Evolutionary conservation across 2,113 vertebrate genomes (phyloP).

Genomic region (Embiotoca jacksoni): DNA sequence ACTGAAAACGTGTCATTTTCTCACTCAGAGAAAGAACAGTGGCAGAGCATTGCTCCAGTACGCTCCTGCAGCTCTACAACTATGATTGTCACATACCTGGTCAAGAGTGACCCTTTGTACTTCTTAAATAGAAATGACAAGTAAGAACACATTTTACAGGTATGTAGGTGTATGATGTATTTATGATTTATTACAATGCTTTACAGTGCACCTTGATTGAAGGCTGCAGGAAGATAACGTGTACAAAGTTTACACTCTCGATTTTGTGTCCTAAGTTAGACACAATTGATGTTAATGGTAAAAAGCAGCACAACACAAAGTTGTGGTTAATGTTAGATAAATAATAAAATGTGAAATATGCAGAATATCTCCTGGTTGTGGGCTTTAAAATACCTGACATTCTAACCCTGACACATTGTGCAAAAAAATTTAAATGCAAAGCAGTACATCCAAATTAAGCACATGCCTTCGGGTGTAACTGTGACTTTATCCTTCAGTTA

Average conservation of each 20-base stretch:
- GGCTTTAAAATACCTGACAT: slow-evolving; percentile 16
- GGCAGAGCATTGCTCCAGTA: no score
- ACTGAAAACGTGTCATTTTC: no score
- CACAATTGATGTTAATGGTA: background rate
- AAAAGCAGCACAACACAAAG: background rate
- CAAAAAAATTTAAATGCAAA: slow-evolving; percentile 20
- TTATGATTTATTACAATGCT: no score
- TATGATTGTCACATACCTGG: no score
- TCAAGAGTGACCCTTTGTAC: no score
- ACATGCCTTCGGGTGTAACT: background rate
- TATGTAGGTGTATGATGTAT: no score
- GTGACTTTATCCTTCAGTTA: background rate
- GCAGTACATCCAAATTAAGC: slow-evolving; percentile 12
- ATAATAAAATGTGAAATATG: background rate
- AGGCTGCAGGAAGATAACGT: background rate
- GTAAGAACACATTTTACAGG: no score
- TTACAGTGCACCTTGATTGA: no score
- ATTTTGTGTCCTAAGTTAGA: background rate
- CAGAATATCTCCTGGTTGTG: background rate
- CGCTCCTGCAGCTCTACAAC: no score
- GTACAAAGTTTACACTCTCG: no score
- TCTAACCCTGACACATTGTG: slow-evolving; percentile 1
- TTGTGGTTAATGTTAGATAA: background rate
- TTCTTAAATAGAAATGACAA: no score
- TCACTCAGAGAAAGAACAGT: no score